Conservation (phyloP, 2,113 vertebrate genomes). For the Pterocles gutturalis region DNA sequence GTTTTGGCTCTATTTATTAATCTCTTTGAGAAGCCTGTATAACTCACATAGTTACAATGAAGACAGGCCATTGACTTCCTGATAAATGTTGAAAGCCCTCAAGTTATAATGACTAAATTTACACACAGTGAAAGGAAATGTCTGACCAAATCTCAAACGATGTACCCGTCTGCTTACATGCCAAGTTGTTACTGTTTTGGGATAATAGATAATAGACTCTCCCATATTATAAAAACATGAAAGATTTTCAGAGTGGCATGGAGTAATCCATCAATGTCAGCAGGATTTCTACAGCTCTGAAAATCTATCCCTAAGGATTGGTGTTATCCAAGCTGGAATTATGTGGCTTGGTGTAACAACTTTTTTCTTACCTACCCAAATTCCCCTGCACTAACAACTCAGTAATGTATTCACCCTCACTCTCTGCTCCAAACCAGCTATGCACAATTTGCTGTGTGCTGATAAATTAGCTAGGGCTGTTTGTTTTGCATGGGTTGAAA, state of each 20-base stretch:
- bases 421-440: background rate
- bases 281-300: conserved; percentile 9
- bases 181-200: background rate
- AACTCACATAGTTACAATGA: background rate
- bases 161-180: background rate
- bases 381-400: background rate
- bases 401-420: background rate
- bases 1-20: background rate
- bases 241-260: background rate
- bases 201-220: conserved; percentile 7
- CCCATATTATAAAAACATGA: background rate
- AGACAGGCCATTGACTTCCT: background rate
- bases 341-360: background rate
- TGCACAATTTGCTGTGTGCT: background rate
- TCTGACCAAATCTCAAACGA: background rate
- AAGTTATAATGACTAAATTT: background rate
- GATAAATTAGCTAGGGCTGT: background rate
- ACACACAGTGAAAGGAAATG: background rate
- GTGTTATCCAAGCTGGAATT: background rate
- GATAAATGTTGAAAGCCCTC: background rate
- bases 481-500: background rate
- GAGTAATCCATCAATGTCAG: conserved; percentile 42
- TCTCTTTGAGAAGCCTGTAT: background rate
- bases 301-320: background rate
- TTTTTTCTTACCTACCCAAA: background rate